Percentiles rank a stretch among this genome's conserved stretches.
Conservation (phyloP, 2,113 vertebrate genomes). For the Pungitius pungitius region DNA sequence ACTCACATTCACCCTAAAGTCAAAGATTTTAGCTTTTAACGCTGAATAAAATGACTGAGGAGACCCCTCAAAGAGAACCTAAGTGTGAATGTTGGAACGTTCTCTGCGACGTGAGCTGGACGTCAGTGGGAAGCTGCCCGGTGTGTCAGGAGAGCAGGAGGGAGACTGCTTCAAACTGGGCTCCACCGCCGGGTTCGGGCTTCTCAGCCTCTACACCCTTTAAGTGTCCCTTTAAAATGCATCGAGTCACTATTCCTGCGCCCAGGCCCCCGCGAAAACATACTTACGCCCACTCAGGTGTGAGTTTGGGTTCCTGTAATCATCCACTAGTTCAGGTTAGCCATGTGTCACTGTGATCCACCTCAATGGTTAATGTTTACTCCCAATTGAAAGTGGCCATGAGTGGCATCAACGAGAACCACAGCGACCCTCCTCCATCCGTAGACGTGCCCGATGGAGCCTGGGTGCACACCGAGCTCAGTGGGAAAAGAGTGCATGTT, state of each 20-base stretch:
- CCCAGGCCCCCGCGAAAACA: slow-evolving; percentile 56
- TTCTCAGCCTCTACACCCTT: slow-evolving; percentile 33
- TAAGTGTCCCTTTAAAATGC: slow-evolving; percentile 81
- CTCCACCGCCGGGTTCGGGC: slow-evolving; percentile 47
- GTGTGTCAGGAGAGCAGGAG: background rate
- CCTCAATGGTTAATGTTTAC: background rate
- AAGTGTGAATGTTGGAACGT: background rate
- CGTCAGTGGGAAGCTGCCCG: slow-evolving; percentile 23
- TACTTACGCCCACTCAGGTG: background rate
- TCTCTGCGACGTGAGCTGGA: slow-evolving; percentile 1
- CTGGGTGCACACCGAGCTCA: slow-evolving; percentile 56
- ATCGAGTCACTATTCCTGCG: slow-evolving; percentile 33
- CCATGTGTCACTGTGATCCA: no score
- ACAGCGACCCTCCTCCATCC: background rate
- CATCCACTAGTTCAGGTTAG: slow-evolving; percentile 3
- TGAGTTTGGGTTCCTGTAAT: background rate
- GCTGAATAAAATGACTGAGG: background rate
- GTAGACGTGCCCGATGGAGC: slow-evolving; percentile 32
- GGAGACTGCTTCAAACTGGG: slow-evolving; percentile 34
- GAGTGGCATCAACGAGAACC: background rate
- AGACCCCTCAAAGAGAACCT: background rate
- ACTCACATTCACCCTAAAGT: background rate
- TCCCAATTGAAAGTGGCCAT: background rate
- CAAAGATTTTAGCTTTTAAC: background rate
- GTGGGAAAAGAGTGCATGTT: slow-evolving; percentile 79